phyloP scores from a whole-genome alignment of 2,888 invertebrate species.

The Elysia crispata region DNA sequence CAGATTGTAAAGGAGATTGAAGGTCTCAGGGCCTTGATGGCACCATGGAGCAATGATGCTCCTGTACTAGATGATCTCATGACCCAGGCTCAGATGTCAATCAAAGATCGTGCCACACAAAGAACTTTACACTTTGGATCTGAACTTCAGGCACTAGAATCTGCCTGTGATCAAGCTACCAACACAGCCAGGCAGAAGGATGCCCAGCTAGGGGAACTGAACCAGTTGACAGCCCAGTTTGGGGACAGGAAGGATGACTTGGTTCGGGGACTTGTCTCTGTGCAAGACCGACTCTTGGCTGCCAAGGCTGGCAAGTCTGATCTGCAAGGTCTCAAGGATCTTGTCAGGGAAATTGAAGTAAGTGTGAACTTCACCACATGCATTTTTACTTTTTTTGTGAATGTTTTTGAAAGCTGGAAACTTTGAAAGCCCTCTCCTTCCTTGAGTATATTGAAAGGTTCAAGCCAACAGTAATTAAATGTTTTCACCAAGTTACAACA shows the following conservation, averaged over 20 bases:
- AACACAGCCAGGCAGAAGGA: conserved; percentile 69
- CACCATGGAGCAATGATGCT: conserved; percentile 64
- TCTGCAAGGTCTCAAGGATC: conserved; percentile 65
- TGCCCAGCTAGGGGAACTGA: conserved; percentile 75
- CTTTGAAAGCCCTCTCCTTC: no score
- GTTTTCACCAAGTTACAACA: no score
- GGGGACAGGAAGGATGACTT: conserved; percentile 84
- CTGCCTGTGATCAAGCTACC: conserved; percentile 63
- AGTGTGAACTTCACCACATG: conserved; percentile 12
- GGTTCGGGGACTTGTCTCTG: conserved; percentile 61
- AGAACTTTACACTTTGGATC: conserved; percentile 71
- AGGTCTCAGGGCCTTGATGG: conserved; percentile 79
- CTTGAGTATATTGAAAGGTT: no score
- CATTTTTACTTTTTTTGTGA: no score
- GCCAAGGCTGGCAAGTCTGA: conserved; percentile 61
- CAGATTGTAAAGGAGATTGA: conserved; percentile 85
- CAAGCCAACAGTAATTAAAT: no score
- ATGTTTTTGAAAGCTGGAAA: no score
- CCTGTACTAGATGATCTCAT: conserved; percentile 71
- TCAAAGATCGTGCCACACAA: conserved; percentile 72
- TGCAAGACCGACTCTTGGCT: conserved; percentile 61
- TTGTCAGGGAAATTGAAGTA: conserved; percentile 71
- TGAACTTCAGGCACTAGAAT: conserved; percentile 65
- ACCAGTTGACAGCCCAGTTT: conserved; percentile 87
- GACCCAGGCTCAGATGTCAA: conserved; percentile 66